Base-by-base conservation (phyloP, 2,113 vertebrate genomes). In the Anas platyrhynchos region DNA sequence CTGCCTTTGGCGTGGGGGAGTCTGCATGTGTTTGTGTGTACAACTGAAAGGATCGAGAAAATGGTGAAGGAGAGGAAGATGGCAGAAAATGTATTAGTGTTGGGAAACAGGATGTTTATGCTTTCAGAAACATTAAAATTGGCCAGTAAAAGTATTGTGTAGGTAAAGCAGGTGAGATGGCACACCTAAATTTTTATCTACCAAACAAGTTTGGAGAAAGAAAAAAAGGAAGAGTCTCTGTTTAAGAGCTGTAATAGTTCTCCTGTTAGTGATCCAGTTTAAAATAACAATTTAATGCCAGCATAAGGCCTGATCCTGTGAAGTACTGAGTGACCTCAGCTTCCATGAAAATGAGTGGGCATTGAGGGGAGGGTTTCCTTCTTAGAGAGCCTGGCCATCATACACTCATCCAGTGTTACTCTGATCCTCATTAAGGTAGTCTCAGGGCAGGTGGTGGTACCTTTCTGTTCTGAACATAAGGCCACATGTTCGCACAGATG, bases 1-100 rank as follows among this genome's bases (percentile, higher is more conserved):
- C 87, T 96, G 96, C 94, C 95, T 97, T 97, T 97, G 96, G 93
- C 86, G 16, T 61, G 17, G 56, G 13, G 66, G 20, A 82, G 7
- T 75, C 69, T 94, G 16, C 63, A 11, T 78, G 36, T 90, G 6
- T 80, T 77, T 96, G 38, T 83, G 65, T 91, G 50, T 76, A 14
- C 41, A 59, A 16, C 43, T 61, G 80, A 89, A 75, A 13, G 31
- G 79, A 78, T 48, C 29, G 38, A 89, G 66, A 52, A 94, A 66
- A 93, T 3, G 5, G 27, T 55, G 61, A 52, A 56, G 20, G 23
- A 83, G 68, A 71, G 50, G 22, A 93, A 79, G 69, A 44, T 58
- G 17, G 34, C 12, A 79, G 71, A 89, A 81, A 44, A 69, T 10
- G 81, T 65, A 72, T 67, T 65, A 68, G 34, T 85, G 88, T 84